Percentiles rank a stretch among this genome's conserved stretches.
Evolutionary conservation across 2,888 invertebrate genomes (phyloP).

Genomic region (Uropetala carovei): DNA sequence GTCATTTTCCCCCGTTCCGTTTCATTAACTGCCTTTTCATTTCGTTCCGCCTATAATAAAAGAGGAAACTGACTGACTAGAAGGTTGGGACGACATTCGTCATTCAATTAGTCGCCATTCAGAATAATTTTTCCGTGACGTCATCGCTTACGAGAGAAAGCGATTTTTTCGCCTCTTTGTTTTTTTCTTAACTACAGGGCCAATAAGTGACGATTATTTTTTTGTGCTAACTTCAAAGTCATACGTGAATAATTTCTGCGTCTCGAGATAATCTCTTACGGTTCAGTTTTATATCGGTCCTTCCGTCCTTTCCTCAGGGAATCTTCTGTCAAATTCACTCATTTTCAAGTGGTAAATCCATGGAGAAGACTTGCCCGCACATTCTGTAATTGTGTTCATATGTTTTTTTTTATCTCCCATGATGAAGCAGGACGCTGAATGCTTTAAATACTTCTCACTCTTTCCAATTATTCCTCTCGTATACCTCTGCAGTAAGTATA

Average conservation of each 20-base stretch:
- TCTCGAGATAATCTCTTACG: conserved; percentile 14
- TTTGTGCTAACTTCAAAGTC: neutral
- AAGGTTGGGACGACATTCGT: neutral
- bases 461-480: too few relatives aligned
- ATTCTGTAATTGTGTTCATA: too few relatives aligned
- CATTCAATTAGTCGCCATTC: conserved; percentile 40
- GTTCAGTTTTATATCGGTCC: neutral
- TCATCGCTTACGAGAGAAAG: neutral
- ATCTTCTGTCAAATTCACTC: too few relatives aligned
- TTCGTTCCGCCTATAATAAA: neutral
- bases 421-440: too few relatives aligned
- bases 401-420: too few relatives aligned
- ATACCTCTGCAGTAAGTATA: too few relatives aligned
- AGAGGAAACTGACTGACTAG: neutral
- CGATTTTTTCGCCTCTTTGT: neutral
- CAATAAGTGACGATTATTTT: neutral
- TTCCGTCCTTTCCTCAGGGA: too few relatives aligned
- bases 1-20: too few relatives aligned
- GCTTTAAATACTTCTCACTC: too few relatives aligned
- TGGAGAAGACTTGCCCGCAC: too few relatives aligned
- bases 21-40: neutral
- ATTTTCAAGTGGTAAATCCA: too few relatives aligned
- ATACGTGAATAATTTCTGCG: neutral
- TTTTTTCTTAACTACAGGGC: neutral
- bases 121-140: neutral